Evolutionary conservation across 2,113 vertebrate genomes (phyloP), one percentile per base, ranked within the genome.

Genomic region (Pollachius pollachius): DNA sequence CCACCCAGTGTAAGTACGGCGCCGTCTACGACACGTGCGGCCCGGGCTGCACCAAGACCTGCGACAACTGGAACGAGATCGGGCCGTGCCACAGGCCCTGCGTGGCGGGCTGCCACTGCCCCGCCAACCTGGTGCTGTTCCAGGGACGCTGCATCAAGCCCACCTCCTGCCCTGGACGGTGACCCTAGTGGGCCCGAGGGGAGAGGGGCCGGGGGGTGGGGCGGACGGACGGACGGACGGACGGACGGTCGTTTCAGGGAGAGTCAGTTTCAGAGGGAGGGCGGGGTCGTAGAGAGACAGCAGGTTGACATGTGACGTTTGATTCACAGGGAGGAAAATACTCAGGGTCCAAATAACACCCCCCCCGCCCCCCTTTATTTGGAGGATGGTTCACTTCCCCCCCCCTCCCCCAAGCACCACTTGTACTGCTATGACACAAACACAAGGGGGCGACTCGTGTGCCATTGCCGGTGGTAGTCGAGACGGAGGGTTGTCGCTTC

Each of bases 31-130:
- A 98, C 67, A 98, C 96, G n/a, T 99, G 97, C 12, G 96, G 97
- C 0, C 97, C 96, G 0, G 96, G 96, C 73, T 99, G 97, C 73
- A 87, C 94, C 75, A 99, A 98, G 88, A 98, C 95, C 15, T 99
- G 97, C 60, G 94, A 96, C 87, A 98, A 97, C 93, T 99, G 97
- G 96, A 99, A 99, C 2, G 97, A 99, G 89, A 97, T 99, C 0
- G 93, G 96, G 0, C 95, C 95, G 0, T 99, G 97, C 83, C 88
- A 81, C 71, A 95, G 94, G 75, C 94, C 96, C 0, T 99, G 97
- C 0, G 2, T 99, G 21, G 97, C 97, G 0, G 97, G 97, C 5
- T 99, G 97, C 88, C 97, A 99, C 87, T 99, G 97, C 34, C 97
- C 96, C 0, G 96, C 97, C 52, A 95, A 95, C 84, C 77, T 98